Percentiles rank a stretch among this genome's conserved stretches.
Evolutionary conservation across 2,113 vertebrate species (phyloP).

Genomic region (Petrocephalus zakoni): DNA sequence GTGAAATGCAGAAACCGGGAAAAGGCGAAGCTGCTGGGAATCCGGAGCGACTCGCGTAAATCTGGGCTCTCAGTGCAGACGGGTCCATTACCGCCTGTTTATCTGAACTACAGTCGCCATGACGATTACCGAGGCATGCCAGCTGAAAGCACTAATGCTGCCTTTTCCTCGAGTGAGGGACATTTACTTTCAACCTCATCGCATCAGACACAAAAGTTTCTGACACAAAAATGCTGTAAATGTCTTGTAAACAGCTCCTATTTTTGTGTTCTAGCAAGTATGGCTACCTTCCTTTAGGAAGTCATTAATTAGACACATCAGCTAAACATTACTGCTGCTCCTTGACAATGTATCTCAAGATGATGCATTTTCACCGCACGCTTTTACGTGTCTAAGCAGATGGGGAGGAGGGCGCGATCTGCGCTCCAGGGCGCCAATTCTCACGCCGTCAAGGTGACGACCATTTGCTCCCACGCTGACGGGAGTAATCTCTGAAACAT

Average conservation of each 20-base stretch:
- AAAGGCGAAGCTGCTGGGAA: background rate
- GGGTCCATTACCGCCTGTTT: conserved; percentile 7
- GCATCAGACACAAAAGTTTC: conserved; percentile 14
- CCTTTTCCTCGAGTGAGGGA: background rate
- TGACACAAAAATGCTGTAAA: background rate
- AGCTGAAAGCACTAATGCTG: background rate
- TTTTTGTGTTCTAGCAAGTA: background rate
- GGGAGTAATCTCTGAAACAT: background rate
- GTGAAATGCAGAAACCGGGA: background rate
- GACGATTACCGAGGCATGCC: background rate
- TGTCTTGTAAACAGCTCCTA: conserved; percentile 6
- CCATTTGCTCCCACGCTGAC: background rate
- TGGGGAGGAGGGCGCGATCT: background rate
- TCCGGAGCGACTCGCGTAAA: background rate
- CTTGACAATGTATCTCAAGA: background rate
- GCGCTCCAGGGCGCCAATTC: background rate
- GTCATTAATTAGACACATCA: background rate
- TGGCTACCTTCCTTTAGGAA: background rate
- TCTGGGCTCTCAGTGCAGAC: conserved; percentile 10
- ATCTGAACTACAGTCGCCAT: conserved; percentile 6
- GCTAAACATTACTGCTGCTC: background rate
- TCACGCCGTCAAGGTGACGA: background rate
- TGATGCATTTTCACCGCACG: background rate
- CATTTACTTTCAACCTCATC: conserved; percentile 19
- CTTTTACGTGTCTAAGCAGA: background rate